Evolutionary conservation across 2,888 invertebrate species (phyloP).

Genomic region (Myathropa florea): DNA sequence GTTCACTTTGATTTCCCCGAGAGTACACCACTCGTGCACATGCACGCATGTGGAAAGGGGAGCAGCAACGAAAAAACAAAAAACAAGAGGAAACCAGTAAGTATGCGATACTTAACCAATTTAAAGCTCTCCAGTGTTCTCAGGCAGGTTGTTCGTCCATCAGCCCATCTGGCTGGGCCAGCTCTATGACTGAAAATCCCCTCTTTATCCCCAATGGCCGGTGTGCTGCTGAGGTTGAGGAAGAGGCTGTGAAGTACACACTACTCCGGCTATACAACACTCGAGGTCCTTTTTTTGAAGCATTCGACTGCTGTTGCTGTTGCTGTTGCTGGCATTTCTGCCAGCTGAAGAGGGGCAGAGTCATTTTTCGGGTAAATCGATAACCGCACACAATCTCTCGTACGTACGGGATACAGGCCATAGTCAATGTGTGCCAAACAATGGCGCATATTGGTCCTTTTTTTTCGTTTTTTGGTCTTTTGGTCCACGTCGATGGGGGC

Average conservation of each 20-base stretch:
- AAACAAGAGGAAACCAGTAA: conserved; percentile 49
- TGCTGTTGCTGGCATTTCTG: conserved; percentile 23
- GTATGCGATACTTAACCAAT: conserved; percentile 70
- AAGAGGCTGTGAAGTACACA: neutral
- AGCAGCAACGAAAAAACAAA: no score
- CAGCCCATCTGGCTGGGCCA: neutral
- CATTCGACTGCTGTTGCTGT: conserved; percentile 36
- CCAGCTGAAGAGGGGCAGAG: conserved; percentile 10
- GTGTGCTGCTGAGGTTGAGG: neutral
- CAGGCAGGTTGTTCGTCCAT: conserved; percentile 22
- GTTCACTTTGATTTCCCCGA: conserved; percentile 53
- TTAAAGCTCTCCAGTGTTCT: conserved; percentile 66
- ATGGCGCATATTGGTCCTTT: conserved; percentile 42
- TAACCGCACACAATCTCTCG: conserved; percentile 57
- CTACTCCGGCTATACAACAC: conserved; percentile 22
- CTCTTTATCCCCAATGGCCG: conserved; percentile 30
- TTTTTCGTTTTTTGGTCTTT: conserved; percentile 36
- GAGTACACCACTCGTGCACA: conserved; percentile 4
- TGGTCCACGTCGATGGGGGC: conserved; percentile 36
- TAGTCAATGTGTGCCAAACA: conserved; percentile 67
- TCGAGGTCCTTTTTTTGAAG: conserved; percentile 20
- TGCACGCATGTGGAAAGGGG: neutral
- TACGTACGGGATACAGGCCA: conserved; percentile 14
- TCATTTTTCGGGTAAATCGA: conserved; percentile 65
- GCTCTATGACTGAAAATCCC: conserved; percentile 37